These are phyloP conservation scores for Australoheros facetus DNA, from an alignment of 2,797 vertebrate genomes.

Conservation along the genomic window DNA sequence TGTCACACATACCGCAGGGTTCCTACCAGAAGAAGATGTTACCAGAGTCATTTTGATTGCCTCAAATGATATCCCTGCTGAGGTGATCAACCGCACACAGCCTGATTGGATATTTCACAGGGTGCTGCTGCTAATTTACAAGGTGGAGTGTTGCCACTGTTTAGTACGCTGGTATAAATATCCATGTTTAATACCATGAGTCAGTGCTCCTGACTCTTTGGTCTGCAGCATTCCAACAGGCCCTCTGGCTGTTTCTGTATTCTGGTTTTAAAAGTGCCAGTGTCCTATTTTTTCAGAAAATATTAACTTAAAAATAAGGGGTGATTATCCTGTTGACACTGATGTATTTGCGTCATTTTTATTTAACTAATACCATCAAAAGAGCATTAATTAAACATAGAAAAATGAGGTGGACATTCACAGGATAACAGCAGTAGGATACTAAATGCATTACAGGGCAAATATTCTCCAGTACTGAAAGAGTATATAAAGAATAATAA, in stretches of 20 bases:
- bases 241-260: conserved; percentile 40
- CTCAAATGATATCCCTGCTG: conserved; percentile 62
- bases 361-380: conserved; percentile 29
- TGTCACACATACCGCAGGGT: conserved; percentile 35
- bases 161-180: conserved; percentile 42
- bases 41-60: conserved; percentile 55
- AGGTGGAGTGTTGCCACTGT: conserved; percentile 46
- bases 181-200: conserved; percentile 43
- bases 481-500: background rate
- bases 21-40: conserved; percentile 34
- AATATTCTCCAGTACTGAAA: background rate
- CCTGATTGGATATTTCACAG: conserved; percentile 71
- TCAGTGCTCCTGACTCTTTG: conserved; percentile 37
- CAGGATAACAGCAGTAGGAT: background rate
- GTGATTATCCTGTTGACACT: conserved; percentile 34
- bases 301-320: conserved; percentile 31
- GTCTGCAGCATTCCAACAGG: conserved; percentile 38
- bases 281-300: conserved; percentile 20
- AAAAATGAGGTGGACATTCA: conserved; percentile 8
- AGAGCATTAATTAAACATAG: conserved; percentile 27
- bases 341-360: conserved; percentile 22
- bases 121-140: conserved; percentile 63
- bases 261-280: conserved; percentile 23
- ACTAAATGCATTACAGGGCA: background rate
- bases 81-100: conserved; percentile 63